Base-by-base conservation (phyloP, 2,888 invertebrate genomes). In the Clivina fossor region DNA sequence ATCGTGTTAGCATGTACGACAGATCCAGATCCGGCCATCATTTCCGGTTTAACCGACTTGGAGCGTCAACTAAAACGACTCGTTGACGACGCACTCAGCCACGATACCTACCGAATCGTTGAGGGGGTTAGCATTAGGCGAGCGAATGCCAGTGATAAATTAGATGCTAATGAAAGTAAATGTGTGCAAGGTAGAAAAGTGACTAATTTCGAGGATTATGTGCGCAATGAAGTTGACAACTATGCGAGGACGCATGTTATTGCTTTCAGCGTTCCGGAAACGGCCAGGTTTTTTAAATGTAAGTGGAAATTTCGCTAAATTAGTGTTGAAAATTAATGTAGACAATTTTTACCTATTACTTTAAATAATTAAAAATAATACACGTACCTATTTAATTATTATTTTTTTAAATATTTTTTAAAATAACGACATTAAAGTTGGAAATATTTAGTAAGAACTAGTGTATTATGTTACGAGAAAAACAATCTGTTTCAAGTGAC, bases 251-350 rank as follows among this genome's bases (percentile, higher is more conserved):
- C 76, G 49, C 86, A 82, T 71, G 79, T 80, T 37, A 66, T 88
- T 19, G 80, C 83, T 22, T 80, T 89, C 5, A 83, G 83, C 65
- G 66, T 88, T 43, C 83, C 86, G 0, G 80, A 84, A 67, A 81
- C 84, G 8, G 85, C 84, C 0, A 77, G 84, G 59, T 74, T 83
- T 37, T 77, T 84, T 57, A 75, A 80, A 68, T 81, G 84, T 55
- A 55, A 55, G 55, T 46, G n/a, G n/a, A n/a, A n/a, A n/a, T n/a
- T n/a, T n/a, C n/a, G n/a, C n/a, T n/a, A n/a, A n/a, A n/a, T n/a
- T n/a, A n/a, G n/a, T n/a, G n/a, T n/a, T n/a, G n/a, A n/a, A n/a
- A n/a, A n/a, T n/a, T n/a, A n/a, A n/a, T n/a, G n/a, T n/a, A n/a
- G n/a, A n/a, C n/a, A n/a, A n/a, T n/a, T n/a, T n/a, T n/a, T n/a